Evolutionary conservation across 2,888 invertebrate species (phyloP).

Genomic region (Pterostichus madidus): DNA sequence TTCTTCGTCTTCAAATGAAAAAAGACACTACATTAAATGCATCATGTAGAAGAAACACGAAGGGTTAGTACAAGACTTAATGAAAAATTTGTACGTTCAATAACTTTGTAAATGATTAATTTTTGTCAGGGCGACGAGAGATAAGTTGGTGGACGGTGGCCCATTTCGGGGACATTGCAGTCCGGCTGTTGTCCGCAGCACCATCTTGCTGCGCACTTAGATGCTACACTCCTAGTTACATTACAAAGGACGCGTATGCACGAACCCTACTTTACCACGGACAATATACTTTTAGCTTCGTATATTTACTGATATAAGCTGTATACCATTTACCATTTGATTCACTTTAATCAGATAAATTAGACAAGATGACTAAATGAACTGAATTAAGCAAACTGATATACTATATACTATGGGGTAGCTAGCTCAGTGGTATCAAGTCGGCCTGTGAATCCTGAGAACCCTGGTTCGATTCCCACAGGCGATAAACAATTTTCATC

Average conservation of each 20-base stretch:
- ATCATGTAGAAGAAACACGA: conserved; percentile 32
- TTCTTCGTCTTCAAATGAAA: conserved; percentile 36
- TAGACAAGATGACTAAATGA: too few relatives aligned
- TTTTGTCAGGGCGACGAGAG: not conserved
- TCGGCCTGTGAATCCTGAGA: too few relatives aligned
- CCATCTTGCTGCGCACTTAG: conserved; percentile 59
- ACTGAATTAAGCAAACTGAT: too few relatives aligned
- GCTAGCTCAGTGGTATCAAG: too few relatives aligned
- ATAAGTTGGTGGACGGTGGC: conserved; percentile 5
- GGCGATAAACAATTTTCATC: too few relatives aligned
- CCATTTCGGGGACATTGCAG: conserved; percentile 32
- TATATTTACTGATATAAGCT: too few relatives aligned
- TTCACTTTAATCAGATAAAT: too few relatives aligned
- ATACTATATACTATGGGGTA: too few relatives aligned
- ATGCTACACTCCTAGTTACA: not conserved
- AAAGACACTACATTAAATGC: conserved; percentile 56
- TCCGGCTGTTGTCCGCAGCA: conserved; percentile 48
- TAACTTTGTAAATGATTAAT: conserved; percentile 26
- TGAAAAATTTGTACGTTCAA: conserved; percentile 19
- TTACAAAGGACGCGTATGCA: not conserved
- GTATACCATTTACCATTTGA: too few relatives aligned
- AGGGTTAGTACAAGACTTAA: conserved; percentile 17
- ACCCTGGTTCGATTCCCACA: too few relatives aligned
- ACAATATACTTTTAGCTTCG: not conserved
- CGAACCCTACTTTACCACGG: not conserved